Evolutionary conservation across 2,797 vertebrate genomes (phyloP), one percentile per base, ranked within the genome.

Genomic region (Harpia harpyja): DNA sequence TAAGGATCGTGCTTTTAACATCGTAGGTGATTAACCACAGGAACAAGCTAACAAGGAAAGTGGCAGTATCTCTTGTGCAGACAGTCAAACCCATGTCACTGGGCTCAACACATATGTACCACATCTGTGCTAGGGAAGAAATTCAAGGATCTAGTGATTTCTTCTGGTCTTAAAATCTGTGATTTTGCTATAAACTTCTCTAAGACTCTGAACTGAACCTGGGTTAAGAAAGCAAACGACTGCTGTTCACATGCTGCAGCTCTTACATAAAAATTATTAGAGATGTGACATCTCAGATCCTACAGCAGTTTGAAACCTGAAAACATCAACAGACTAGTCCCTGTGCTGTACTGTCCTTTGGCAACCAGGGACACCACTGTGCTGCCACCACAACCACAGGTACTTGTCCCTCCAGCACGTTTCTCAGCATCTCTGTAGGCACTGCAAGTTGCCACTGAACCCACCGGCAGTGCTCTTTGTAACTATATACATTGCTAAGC

Each of bases 11-110:
- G 56, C 35, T 86, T 92, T 85, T 79, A 88, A 65, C 22, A 5
- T 76, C 1, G 4, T 6, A 84, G 82, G 89, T 86, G 91, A 96
- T 78, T 86, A 94, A 90, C 37, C 49, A 63, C 48, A 76, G 56
- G 68, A 94, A 88, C 32, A 83, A 93, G 37, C 60, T 85, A 88
- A 89, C 39, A 53, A 60, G 67, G 51, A 64, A 94, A 91, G 68
- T 30, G 24, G 73, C 39, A 69, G 6, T 60, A 64, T 78, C 59
- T 93, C 69, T 84, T 46, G 25, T 49, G 67, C 28, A 91, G 56
- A 68, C 48, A 53, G 56, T 57, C 77, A 91, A 51, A 89, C 51
- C 32, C 68, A 60, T 32, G 78, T 76, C 57, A 74, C 60, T n/a
- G 44, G 33, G 53, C 59, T 91, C 74, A 79, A 80, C 28, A 32